Percentiles rank a stretch among this genome's conserved stretches.
Evolutionary conservation across 2,888 invertebrate species (phyloP).

Genomic region (Panzeria rudis): DNA sequence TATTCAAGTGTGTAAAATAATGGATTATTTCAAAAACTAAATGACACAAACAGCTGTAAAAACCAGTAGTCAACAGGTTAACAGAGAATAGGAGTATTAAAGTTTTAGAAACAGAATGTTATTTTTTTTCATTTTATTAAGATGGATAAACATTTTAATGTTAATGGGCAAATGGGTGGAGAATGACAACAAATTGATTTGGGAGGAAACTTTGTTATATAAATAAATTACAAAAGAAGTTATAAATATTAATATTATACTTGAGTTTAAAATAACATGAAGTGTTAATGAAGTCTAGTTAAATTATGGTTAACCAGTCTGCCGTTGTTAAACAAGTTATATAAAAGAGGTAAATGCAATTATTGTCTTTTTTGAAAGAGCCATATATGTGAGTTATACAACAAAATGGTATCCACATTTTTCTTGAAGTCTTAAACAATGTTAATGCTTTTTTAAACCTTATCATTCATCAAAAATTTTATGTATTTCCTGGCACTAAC

Average conservation of each 20-base stretch:
- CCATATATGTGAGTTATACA: too few species aligned
- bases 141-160: slow-evolving; percentile 6
- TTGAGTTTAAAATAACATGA: neutral
- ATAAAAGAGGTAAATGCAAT: too few species aligned
- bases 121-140: neutral
- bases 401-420: too few species aligned
- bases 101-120: neutral
- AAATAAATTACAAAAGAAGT: neutral
- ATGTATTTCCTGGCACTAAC: neutral
- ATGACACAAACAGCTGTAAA: slow-evolving; percentile 67
- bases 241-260: neutral
- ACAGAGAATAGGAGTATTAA: slow-evolving; percentile 24
- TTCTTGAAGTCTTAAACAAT: too few species aligned
- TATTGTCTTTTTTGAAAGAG: too few species aligned
- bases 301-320: neutral
- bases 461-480: too few species aligned
- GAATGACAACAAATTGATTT: slow-evolving; percentile 25
- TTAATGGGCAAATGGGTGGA: neutral
- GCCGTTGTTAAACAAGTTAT: too few species aligned
- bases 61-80: slow-evolving; percentile 64
- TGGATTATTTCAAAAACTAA: slow-evolving; percentile 65
- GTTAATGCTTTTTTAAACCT: too few species aligned
- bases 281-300: neutral
- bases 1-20: slow-evolving; percentile 65
- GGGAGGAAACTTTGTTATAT: neutral